Percentiles rank a stretch among this genome's conserved stretches.
Evolutionary conservation across 1,140 invertebrate species (phyloP).

Genomic region (Prorops nasuta): DNA sequence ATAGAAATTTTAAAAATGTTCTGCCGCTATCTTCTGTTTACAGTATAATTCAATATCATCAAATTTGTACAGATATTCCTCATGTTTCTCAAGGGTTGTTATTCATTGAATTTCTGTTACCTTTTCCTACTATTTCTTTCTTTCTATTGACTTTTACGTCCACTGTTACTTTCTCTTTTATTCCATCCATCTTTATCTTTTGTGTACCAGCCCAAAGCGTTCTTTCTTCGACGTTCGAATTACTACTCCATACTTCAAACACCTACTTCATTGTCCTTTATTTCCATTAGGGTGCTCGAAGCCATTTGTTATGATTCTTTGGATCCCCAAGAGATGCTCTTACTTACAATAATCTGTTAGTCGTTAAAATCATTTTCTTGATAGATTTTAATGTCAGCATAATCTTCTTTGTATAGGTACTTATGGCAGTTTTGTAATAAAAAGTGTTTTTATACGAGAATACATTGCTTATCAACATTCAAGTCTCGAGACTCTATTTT

Average conservation of each 20-base stretch:
- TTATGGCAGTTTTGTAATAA: too few relatives aligned
- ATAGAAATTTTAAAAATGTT: too few relatives aligned
- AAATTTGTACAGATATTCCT: too few relatives aligned
- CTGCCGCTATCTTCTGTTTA: too few relatives aligned
- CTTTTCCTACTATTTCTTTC: background rate
- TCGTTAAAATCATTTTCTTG: conserved; percentile 30
- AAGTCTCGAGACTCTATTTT: conserved; percentile 33
- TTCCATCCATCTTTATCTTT: too few relatives aligned
- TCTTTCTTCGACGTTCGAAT: background rate
- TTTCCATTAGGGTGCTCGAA: conserved; percentile 31
- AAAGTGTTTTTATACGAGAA: too few relatives aligned
- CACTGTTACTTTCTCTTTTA: too few relatives aligned
- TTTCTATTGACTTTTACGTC: background rate
- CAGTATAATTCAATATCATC: too few relatives aligned
- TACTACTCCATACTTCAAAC: conserved; percentile 27
- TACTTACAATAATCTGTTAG: conserved; percentile 24
- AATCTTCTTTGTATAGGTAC: too few relatives aligned
- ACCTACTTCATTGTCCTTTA: conserved; percentile 28
- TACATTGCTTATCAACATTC: conserved; percentile 10
- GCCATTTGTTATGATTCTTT: conserved; percentile 35
- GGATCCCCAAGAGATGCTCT: conserved; percentile 3
- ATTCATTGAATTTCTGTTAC: too few relatives aligned
- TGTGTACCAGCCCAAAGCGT: background rate
- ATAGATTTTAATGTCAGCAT: conserved; percentile 21
- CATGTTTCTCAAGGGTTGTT: too few relatives aligned